phyloP scores from a whole-genome alignment of 2,113 vertebrate genomes.

The Mus spicilegus region DNA sequence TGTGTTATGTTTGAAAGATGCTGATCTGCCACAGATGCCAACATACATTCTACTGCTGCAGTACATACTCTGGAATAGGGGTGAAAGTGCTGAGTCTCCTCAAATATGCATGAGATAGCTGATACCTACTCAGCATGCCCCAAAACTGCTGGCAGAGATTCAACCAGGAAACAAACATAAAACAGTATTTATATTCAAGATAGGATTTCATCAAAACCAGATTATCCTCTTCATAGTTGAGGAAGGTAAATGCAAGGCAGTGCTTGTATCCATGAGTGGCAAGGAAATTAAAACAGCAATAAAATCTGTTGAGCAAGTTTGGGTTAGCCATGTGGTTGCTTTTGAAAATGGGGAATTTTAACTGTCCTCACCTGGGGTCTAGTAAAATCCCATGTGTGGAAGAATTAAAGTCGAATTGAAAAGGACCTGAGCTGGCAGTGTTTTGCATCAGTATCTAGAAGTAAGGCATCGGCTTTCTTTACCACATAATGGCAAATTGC shows the following conservation, averaged over 20 bases:
- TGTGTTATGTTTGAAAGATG: slow-evolving; percentile 63
- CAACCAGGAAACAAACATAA: slow-evolving; percentile 60
- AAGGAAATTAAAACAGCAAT: not conserved
- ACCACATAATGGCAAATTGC: not conserved
- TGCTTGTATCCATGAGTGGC: not conserved
- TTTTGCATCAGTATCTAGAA: not conserved
- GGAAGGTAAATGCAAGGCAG: not conserved
- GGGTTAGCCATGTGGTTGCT: not conserved
- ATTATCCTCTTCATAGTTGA: not conserved
- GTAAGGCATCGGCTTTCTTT: not conserved
- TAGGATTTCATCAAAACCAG: slow-evolving; percentile 64
- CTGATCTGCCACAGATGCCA: slow-evolving; percentile 46
- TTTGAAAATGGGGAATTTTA: slow-evolving; percentile 7
- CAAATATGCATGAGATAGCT: slow-evolving; percentile 47
- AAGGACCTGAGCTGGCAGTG: not conserved
- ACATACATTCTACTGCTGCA: slow-evolving; percentile 27
- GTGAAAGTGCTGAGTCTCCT: slow-evolving; percentile 54
- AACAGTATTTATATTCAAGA: slow-evolving; percentile 47
- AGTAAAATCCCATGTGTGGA: not conserved
- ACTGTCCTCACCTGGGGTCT: not conserved
- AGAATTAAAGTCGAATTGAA: not conserved
- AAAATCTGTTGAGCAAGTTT: slow-evolving; percentile 1
- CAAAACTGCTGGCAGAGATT: slow-evolving; percentile 35
- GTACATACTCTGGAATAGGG: not conserved
- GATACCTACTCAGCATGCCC: not conserved